Evolutionary conservation across 2,888 invertebrate genomes (phyloP).

Genomic region (Meteorus colon): DNA sequence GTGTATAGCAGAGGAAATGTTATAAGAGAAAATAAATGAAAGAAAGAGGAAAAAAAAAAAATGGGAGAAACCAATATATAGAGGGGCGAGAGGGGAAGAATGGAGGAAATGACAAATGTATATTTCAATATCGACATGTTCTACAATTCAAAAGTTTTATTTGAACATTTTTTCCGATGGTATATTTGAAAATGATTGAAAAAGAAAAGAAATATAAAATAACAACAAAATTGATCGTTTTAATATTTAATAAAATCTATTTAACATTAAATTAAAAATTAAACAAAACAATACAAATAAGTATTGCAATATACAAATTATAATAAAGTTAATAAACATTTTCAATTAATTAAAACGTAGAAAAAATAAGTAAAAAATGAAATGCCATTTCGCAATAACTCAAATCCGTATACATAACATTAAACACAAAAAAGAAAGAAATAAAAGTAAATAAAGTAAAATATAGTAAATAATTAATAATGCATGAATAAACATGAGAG

Average conservation of each 20-base stretch:
- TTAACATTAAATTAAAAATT: no score
- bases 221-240: no score
- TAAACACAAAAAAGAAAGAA: no score
- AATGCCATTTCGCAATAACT: no score
- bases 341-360: no score
- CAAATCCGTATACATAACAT: no score
- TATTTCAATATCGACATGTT: constrained; percentile 30
- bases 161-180: not conserved
- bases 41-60: not conserved
- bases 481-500: constrained; percentile 25
- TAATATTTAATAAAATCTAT: no score
- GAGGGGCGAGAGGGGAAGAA: constrained; percentile 50
- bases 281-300: no score
- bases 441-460: not conserved
- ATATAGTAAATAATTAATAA: constrained; percentile 13
- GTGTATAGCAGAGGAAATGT: constrained; percentile 21
- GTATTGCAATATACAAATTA: no score
- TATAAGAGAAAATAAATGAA: constrained; percentile 42
- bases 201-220: no score
- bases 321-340: no score
- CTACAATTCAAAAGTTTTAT: constrained; percentile 22
- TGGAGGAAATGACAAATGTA: constrained; percentile 23
- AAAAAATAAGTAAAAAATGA: no score
- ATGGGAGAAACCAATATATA: not conserved
- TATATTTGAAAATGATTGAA: not conserved